Conservation (phyloP, 2,888 invertebrate species). For the Drosophila mulleri region DNA sequence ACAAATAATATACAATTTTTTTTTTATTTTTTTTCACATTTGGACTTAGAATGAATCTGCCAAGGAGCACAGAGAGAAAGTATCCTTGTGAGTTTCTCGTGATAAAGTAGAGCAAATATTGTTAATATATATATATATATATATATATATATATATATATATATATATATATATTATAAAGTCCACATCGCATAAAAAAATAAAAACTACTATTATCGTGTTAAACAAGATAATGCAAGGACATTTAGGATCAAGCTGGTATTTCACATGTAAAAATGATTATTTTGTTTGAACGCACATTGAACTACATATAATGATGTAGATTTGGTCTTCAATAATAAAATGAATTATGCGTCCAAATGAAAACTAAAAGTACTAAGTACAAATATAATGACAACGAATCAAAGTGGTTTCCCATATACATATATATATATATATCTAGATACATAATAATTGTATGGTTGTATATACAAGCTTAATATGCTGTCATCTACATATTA, state of each 20-base stretch:
- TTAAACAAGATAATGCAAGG: not conserved
- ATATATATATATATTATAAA: not conserved
- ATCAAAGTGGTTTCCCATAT: not conserved
- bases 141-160: not conserved
- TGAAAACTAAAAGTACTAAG: not conserved
- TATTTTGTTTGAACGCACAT: not conserved
- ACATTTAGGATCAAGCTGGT: not conserved
- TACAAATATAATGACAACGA: not conserved
- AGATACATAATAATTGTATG: constrained; percentile 1
- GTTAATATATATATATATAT: not conserved
- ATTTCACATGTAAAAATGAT: not conserved
- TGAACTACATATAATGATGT: constrained; percentile 1
- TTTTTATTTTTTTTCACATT: not conserved
- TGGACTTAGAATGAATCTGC: not conserved
- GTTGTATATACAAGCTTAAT: not conserved
- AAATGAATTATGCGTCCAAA: not conserved
- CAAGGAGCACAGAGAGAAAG: not conserved
- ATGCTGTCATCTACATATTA: not conserved
- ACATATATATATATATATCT: not conserved
- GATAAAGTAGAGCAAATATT: not conserved
- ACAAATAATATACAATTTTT: not conserved
- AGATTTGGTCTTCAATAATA: not conserved
- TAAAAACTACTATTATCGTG: not conserved
- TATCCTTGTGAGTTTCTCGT: constrained; percentile 7
- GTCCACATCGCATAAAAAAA: not conserved